Conservation (phyloP, 2,797 vertebrate genomes). For the Enteromius radiatus region DNA sequence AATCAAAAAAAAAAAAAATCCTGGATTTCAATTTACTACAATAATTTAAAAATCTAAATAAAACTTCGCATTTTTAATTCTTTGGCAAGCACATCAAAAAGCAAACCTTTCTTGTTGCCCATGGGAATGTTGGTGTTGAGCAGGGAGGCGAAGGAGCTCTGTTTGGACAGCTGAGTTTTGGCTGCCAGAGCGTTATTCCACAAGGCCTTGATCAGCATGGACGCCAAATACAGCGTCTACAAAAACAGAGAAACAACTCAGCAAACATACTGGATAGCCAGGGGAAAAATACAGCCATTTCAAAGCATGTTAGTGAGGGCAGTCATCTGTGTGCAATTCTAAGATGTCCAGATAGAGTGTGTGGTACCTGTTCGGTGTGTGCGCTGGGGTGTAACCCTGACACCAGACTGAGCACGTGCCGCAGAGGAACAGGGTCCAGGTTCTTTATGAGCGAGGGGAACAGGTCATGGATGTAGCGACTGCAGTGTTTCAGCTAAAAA, state of each 20-base stretch:
- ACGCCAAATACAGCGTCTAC: conserved; percentile 96
- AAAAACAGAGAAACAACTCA: conserved; percentile 12
- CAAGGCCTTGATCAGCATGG: conserved; percentile 98
- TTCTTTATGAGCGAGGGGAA: conserved; percentile 99
- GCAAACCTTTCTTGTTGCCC: conserved; percentile 95
- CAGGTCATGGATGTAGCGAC: conserved; percentile 97
- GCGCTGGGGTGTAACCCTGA: conserved; percentile 95
- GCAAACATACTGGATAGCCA: neutral
- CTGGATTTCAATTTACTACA: too few species aligned
- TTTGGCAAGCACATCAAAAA: neutral
- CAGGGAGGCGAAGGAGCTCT: conserved; percentile 97
- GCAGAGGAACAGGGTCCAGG: conserved; percentile 96
- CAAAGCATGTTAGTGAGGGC: neutral
- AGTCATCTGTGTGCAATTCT: neutral
- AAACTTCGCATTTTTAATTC: neutral
- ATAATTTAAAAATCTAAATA: too few species aligned
- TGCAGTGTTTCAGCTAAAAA: conserved; percentile 94
- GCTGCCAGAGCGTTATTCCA: conserved; percentile 98
- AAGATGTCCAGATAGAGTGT: neutral
- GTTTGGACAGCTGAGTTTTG: conserved; percentile 97
- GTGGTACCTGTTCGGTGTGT: conserved; percentile 94
- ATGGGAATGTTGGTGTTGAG: conserved; percentile 96
- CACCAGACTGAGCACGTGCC: conserved; percentile 96
- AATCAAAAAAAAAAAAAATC: too few species aligned
- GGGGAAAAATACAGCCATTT: neutral